These are phyloP conservation scores for Megaustenia siamemsis DNA, from an alignment of 2,888 invertebrate species.

Conservation along the genomic window DNA sequence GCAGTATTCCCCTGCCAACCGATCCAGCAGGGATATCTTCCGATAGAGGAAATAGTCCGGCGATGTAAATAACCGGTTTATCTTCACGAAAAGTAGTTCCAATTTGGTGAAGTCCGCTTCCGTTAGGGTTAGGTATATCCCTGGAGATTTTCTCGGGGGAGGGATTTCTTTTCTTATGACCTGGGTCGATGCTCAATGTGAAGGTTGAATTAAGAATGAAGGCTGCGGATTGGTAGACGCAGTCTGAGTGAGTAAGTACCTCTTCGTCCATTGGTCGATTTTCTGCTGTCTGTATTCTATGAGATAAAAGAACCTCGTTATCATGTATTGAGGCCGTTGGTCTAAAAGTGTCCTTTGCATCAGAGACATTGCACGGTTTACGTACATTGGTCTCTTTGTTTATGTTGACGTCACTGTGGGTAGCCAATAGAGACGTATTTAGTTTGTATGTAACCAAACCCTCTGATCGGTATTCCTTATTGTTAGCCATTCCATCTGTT, in stretches of 20 bases:
- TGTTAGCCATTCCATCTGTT: too few relatives aligned
- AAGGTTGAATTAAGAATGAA: too few relatives aligned
- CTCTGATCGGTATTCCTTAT: too few relatives aligned
- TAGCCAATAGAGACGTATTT: too few relatives aligned
- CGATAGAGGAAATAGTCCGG: constrained; percentile 69
- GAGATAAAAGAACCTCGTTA: background rate
- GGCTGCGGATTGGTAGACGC: too few relatives aligned
- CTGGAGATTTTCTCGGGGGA: too few relatives aligned
- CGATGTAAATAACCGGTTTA: constrained; percentile 59
- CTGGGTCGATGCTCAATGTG: too few relatives aligned
- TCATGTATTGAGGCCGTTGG: background rate
- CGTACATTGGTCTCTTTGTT: too few relatives aligned
- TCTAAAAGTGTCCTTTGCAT: background rate
- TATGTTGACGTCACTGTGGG: too few relatives aligned
- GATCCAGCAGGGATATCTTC: constrained; percentile 62
- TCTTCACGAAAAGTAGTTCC: background rate
- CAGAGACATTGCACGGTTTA: background rate
- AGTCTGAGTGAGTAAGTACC: background rate
- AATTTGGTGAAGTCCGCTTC: background rate
- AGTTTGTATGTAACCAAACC: too few relatives aligned
- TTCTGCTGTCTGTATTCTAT: background rate
- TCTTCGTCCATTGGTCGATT: background rate
- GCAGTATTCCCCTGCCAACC: constrained; percentile 96
- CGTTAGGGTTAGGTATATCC: background rate
- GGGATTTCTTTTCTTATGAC: too few relatives aligned